These are phyloP conservation scores for Manacus vitellinus DNA, from an alignment of 2,113 vertebrate species.

Conservation along the genomic window DNA sequence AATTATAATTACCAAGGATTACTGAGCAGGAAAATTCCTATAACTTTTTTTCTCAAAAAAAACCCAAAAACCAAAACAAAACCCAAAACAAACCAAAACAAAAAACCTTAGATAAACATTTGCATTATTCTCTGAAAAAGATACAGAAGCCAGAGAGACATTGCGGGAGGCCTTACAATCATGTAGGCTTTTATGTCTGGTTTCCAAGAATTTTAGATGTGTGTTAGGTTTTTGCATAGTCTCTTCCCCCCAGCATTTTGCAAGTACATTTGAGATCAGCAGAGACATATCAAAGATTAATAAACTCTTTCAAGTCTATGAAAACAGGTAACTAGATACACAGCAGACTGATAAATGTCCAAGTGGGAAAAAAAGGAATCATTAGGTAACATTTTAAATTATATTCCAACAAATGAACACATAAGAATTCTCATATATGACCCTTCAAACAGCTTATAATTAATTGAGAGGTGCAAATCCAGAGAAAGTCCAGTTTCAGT, in stretches of 20 bases:
- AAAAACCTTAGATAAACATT: neutral
- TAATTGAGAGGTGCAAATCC: neutral
- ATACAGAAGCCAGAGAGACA: neutral
- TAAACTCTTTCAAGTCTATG: neutral
- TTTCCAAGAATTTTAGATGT: neutral
- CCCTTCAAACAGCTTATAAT: neutral
- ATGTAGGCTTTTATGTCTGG: neutral
- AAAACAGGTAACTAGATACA: neutral
- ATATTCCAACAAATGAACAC: neutral
- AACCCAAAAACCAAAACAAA: neutral
- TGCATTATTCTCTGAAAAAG: neutral
- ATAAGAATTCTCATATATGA: neutral
- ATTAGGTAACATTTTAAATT: neutral
- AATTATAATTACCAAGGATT: neutral
- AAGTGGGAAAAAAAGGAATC: fast-evolving
- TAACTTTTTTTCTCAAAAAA: neutral
- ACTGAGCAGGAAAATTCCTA: neutral
- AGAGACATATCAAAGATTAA: neutral
- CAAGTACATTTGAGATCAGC: neutral
- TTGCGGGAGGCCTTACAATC: neutral
- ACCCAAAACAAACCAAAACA: neutral
- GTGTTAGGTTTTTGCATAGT: neutral
- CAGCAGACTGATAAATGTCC: neutral
- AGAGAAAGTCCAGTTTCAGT: neutral
- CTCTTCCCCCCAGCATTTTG: neutral